phyloP scores from a whole-genome alignment of 2,113 vertebrate genomes.

The Saguinus midas region DNA sequence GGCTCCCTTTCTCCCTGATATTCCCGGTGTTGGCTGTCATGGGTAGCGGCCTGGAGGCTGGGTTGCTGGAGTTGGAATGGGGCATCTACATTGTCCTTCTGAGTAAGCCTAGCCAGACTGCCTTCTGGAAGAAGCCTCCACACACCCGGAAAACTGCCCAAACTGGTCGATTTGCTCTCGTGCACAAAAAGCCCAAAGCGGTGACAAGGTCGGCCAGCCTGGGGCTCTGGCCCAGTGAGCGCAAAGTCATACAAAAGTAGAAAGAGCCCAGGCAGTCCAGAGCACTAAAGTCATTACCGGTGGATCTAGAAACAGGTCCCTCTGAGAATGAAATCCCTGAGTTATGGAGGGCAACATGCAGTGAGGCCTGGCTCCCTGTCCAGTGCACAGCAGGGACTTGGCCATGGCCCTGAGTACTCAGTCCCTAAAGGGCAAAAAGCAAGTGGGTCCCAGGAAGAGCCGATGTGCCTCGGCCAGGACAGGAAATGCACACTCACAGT shows the following conservation, averaged over 20 bases:
- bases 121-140: not conserved
- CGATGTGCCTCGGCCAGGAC: not conserved
- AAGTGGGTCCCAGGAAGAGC: not conserved
- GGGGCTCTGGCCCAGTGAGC: not conserved
- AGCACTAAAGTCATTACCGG: not conserved
- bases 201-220: too few species aligned
- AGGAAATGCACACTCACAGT: too few species aligned
- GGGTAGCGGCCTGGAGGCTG: accelerated
- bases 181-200: not conserved
- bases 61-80: not conserved
- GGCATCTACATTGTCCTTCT: not conserved
- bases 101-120: not conserved
- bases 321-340: not conserved
- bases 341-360: not conserved
- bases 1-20: not conserved
- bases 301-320: not conserved
- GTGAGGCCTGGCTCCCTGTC: not conserved
- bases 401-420: not conserved
- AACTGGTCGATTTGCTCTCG: not conserved
- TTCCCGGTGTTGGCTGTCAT: not conserved
- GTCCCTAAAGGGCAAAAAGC: not conserved
- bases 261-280: not conserved
- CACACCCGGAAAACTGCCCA: not conserved
- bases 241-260: not conserved
- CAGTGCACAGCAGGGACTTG: accelerated